Base-by-base conservation (phyloP, 2,888 invertebrate species). In the Chorisops tibialis region DNA sequence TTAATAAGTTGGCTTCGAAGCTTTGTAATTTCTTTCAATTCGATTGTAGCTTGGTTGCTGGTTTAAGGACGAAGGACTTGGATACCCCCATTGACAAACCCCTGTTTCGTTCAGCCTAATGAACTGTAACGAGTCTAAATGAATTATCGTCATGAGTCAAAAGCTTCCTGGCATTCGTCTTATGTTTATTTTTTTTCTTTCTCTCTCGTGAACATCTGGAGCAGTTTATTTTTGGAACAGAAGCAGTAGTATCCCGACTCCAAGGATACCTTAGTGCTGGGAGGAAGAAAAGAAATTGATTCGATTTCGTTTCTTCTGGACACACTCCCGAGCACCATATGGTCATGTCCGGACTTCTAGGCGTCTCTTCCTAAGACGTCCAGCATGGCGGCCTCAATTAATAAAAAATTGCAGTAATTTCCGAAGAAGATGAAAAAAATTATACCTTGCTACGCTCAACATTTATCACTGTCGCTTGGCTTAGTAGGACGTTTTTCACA, bases 351-450 rank as follows among this genome's bases (percentile, higher is more conserved):
- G 22, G 48, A 48, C 30, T 30, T 9, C 5, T 30, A 48, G 22
- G 22, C 21, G 6, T 18, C 18, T 3, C n/a, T 3, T 7, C 6
- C 21, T 48, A 6, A 4, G 5, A 16, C 48, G 41, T 12, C 41
- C 16, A n/a, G 22, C 38, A 51, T 58, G 47, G 14, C 7, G 58
- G 30, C 38, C 47, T 48, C 59, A 59, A 59, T 59, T 59, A 59
- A 48, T 59, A 48, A 59, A 59, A 59, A 59, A 59, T 59, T 59
- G 59, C 38, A 48, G 59, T 38, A 59, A 59, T 59, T 59, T 49
- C 35, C 45, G 37, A 38, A 12, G 9, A 59, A 22, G 21, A n/a
- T 12, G 21, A 16, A 59, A 48, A 48, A 58, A 59, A 45, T 45
- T 56, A 56, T 35, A 18, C 43, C 35, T 43, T 30, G 16, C 56